Evolutionary conservation across 2,797 vertebrate genomes (phyloP).

Genomic region (Clarias fuscus): DNA sequence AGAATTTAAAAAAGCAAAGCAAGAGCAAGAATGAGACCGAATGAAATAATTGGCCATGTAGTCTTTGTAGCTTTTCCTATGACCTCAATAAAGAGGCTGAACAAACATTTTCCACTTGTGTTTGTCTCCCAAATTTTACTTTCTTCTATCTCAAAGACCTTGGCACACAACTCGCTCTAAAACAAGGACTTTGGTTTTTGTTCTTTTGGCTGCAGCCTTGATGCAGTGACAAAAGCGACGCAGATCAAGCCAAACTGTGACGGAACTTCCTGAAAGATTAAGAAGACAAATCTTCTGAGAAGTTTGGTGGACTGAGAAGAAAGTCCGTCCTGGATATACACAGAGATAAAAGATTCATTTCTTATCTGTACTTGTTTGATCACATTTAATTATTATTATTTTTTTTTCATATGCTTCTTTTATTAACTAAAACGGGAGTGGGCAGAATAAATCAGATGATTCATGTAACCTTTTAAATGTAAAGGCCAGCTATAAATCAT

Average conservation of each 20-base stretch:
- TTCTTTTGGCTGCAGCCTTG: slow-evolving; percentile 59
- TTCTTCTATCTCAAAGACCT: slow-evolving; percentile 65
- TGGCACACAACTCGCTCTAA: slow-evolving; percentile 63
- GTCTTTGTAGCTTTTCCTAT: slow-evolving; percentile 19
- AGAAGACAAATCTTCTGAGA: not conserved
- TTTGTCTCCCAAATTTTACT: slow-evolving; percentile 69
- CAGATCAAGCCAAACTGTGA: slow-evolving; percentile 3
- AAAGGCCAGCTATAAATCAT: not conserved
- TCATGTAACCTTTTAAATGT: not conserved
- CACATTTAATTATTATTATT: too few relatives aligned
- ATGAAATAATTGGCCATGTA: slow-evolving; percentile 60
- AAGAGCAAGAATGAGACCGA: slow-evolving; percentile 54
- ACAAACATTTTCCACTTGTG: slow-evolving; percentile 64
- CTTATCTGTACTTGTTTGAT: not conserved
- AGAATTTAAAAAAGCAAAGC: slow-evolving; percentile 9
- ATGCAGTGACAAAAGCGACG: slow-evolving; percentile 59
- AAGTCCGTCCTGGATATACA: not conserved
- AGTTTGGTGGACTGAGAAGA: slow-evolving; percentile 6
- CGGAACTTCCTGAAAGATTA: slow-evolving; percentile 3
- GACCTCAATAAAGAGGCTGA: slow-evolving; percentile 50
- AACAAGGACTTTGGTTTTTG: slow-evolving; percentile 55
- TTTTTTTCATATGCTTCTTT: not conserved
- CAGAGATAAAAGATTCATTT: not conserved
- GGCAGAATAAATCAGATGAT: not conserved
- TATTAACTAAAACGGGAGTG: not conserved